These are phyloP conservation scores for Brachypodius melanocephalos DNA, from an alignment of 2,113 vertebrate genomes.

Conservation along the genomic window DNA sequence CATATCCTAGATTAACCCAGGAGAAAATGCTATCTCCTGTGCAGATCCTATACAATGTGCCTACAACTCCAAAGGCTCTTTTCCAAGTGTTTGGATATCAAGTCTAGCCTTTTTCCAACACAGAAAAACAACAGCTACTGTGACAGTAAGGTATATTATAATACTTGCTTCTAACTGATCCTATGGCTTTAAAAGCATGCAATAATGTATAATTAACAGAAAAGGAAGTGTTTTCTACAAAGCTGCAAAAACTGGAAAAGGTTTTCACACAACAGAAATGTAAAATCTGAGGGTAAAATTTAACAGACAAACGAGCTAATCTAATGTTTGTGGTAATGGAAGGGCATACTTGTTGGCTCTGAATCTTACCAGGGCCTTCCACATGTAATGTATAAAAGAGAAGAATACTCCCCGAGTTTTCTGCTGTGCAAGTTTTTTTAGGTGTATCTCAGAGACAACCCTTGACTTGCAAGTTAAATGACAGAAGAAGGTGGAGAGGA, in stretches of 20 bases:
- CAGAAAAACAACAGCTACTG: background rate
- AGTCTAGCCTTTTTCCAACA: background rate
- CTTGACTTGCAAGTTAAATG: background rate
- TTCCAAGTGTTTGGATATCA: background rate
- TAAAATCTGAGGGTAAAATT: background rate
- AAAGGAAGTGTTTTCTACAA: background rate
- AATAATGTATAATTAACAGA: background rate
- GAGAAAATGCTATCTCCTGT: background rate
- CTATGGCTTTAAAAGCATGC: background rate
- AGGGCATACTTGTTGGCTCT: background rate
- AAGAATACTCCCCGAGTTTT: background rate
- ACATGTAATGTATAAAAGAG: background rate
- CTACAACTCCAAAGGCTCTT: background rate
- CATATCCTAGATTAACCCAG: background rate
- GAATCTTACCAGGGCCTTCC: background rate
- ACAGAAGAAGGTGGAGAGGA: background rate
- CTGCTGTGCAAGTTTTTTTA: background rate
- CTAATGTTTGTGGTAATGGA: background rate
- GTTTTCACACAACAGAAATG: background rate
- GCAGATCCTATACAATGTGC: background rate
- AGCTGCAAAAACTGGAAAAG: background rate
- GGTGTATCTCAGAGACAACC: background rate
- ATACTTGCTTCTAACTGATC: background rate
- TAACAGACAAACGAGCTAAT: background rate
- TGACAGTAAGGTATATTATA: background rate